Conservation (phyloP, 2,888 invertebrate species). For the Camponotus fellah region DNA sequence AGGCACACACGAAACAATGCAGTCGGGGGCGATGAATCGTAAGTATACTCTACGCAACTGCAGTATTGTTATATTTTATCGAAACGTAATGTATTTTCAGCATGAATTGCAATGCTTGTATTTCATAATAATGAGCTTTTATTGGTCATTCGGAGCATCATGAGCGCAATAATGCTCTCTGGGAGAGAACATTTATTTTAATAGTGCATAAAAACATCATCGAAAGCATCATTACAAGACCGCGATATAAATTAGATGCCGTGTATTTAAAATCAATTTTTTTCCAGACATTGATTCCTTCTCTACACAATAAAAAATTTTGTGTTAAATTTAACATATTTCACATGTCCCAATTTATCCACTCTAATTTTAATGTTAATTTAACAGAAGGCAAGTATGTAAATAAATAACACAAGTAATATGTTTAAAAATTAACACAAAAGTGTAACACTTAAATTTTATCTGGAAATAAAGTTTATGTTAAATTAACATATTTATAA, state of each 20-base stretch:
- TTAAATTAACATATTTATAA: too few species aligned
- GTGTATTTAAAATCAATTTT: neutral
- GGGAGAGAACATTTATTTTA: conserved; percentile 35
- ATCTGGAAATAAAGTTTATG: too few species aligned
- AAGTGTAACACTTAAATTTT: too few species aligned
- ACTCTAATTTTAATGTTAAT: too few species aligned
- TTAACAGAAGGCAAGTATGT: too few species aligned
- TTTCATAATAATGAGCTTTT: conserved; percentile 57
- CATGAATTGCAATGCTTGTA: conserved; percentile 35
- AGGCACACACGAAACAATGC: conserved; percentile 58
- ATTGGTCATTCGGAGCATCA: conserved; percentile 47
- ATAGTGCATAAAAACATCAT: conserved; percentile 11
- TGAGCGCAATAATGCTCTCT: conserved; percentile 19
- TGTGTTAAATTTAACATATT: too few species aligned
- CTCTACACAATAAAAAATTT: too few species aligned
- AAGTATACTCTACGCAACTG: conserved; percentile 51
- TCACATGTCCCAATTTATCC: too few species aligned
- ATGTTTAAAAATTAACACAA: too few species aligned
- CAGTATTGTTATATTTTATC: conserved; percentile 52
- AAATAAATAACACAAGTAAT: too few species aligned
- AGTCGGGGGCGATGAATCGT: conserved; percentile 41
- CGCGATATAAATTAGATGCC: neutral
- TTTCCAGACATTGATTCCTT: neutral
- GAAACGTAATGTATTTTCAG: conserved; percentile 60
- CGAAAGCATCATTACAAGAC: conserved; percentile 24